Percentiles rank a stretch among this genome's conserved stretches.
These are phyloP conservation scores for Agrotis exclamationis DNA, from an alignment of 2,888 invertebrate genomes.

Conservation along the genomic window DNA sequence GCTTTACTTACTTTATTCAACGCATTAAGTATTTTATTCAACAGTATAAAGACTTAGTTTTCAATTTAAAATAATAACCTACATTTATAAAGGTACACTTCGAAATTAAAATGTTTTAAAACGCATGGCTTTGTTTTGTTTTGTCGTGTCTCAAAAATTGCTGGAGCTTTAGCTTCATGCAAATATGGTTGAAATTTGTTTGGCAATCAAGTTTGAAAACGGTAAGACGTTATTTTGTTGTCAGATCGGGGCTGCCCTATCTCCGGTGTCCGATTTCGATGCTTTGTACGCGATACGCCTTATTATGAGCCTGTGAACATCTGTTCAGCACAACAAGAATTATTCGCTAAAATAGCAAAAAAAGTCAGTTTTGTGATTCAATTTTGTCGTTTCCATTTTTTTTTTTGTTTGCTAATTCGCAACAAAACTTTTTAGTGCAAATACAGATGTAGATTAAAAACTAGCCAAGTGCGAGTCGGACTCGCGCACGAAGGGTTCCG, in stretches of 20 bases:
- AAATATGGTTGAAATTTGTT: slow-evolving; percentile 70
- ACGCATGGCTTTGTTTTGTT: slow-evolving; percentile 64
- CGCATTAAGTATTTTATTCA: slow-evolving; percentile 60
- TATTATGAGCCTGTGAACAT: slow-evolving; percentile 90
- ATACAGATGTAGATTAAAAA: slow-evolving; percentile 22
- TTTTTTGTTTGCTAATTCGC: slow-evolving; percentile 68
- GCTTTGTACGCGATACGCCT: slow-evolving; percentile 90
- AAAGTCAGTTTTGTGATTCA: slow-evolving; percentile 77
- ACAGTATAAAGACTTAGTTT: slow-evolving; percentile 66
- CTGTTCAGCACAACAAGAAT: slow-evolving; percentile 85
- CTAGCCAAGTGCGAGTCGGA: no score
- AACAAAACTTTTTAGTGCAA: slow-evolving; percentile 39
- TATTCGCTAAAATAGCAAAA: slow-evolving; percentile 85
- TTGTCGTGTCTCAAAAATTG: slow-evolving; percentile 41
- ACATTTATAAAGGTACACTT: slow-evolving; percentile 84
- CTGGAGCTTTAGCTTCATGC: slow-evolving; percentile 54
- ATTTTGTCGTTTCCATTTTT: slow-evolving; percentile 72
- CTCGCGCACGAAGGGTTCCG: no score
- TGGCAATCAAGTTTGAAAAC: slow-evolving; percentile 67
- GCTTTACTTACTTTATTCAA: slow-evolving; percentile 53
- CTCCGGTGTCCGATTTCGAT: slow-evolving; percentile 90
- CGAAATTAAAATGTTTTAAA: slow-evolving; percentile 87
- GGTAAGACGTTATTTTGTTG: slow-evolving; percentile 78
- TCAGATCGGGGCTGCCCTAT: slow-evolving; percentile 86
- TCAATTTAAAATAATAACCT: slow-evolving; percentile 76